phyloP scores from a whole-genome alignment of 2,888 invertebrate genomes.

The Kryphioiulus occultus region DNA sequence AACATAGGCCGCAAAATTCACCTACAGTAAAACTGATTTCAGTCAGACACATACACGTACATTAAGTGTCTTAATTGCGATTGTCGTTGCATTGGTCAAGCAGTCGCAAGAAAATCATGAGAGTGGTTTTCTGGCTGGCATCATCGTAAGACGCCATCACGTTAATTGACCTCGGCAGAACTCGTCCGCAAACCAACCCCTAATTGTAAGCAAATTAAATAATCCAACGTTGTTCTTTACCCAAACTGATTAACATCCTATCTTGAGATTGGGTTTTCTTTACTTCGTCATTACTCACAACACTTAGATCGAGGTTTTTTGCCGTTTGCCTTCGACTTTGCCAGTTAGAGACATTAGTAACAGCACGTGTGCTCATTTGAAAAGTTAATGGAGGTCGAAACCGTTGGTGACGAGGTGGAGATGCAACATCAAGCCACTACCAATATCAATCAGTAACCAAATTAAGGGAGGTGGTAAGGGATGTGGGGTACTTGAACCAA shows the following conservation, averaged over 20 bases:
- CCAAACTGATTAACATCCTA: slow-evolving; percentile 49
- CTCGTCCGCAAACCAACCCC: slow-evolving; percentile 37
- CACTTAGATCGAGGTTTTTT: slow-evolving; percentile 18
- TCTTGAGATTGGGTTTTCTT: slow-evolving; percentile 43
- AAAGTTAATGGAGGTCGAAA: slow-evolving; percentile 11
- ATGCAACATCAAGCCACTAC: too few species aligned
- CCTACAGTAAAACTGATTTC: neutral
- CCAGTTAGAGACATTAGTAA: slow-evolving; percentile 16
- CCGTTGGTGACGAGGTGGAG: neutral
- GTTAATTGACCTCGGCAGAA: slow-evolving; percentile 44
- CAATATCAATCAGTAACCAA: too few species aligned
- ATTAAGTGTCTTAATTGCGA: neutral
- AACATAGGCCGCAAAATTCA: neutral
- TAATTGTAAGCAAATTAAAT: slow-evolving; percentile 44
- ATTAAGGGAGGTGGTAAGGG: too few species aligned
- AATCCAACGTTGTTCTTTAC: slow-evolving; percentile 42
- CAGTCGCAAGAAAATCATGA: neutral
- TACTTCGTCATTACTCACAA: slow-evolving; percentile 44
- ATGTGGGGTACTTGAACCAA: too few species aligned
- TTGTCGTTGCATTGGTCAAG: slow-evolving; percentile 8
- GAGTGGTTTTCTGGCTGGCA: neutral
- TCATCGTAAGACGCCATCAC: slow-evolving; percentile 33
- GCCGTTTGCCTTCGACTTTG: neutral
- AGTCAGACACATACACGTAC: neutral
- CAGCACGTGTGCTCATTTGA: slow-evolving; percentile 32